Conservation (phyloP, 2,888 invertebrate genomes). For the Apamea crenata region DNA sequence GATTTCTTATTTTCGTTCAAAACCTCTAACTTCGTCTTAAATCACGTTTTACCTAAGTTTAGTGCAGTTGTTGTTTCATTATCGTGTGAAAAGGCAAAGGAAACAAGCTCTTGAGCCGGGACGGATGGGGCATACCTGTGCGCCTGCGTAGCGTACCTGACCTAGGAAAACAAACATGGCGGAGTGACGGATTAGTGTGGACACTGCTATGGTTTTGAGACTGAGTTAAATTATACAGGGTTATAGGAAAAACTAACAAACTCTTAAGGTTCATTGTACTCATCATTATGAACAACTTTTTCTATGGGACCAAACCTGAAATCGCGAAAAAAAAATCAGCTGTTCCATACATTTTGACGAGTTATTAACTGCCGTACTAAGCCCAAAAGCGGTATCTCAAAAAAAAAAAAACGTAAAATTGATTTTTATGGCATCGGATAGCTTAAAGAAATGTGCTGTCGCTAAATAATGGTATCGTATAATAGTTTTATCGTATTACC, state of each 20-base stretch:
- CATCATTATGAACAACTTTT: no score
- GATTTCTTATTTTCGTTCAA: slow-evolving; percentile 50
- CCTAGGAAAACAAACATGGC: slow-evolving; percentile 89
- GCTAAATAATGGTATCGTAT: no score
- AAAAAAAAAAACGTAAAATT: neutral
- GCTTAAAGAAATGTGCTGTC: neutral
- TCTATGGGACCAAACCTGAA: no score
- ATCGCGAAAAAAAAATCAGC: no score
- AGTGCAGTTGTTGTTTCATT: slow-evolving; percentile 82
- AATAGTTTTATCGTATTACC: no score
- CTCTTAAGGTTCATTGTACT: no score
- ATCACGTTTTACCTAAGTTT: slow-evolving; percentile 72
- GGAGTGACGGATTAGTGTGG: slow-evolving; percentile 71
- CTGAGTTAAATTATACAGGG: neutral
- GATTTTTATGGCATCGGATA: neutral
- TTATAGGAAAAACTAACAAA: no score
- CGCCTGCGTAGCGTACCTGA: slow-evolving; percentile 86
- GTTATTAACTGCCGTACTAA: neutral
- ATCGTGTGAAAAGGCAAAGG: slow-evolving; percentile 84
- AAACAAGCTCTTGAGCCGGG: slow-evolving; percentile 81
- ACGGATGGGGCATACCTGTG: slow-evolving; percentile 81
- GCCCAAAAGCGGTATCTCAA: neutral
- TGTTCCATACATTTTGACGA: no score
- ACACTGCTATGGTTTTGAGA: slow-evolving; percentile 51
- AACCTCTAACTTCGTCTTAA: slow-evolving; percentile 64